These are phyloP conservation scores for Myoxocephalus aenaeus DNA, from an alignment of 2,797 vertebrate species.

Conservation along the genomic window DNA sequence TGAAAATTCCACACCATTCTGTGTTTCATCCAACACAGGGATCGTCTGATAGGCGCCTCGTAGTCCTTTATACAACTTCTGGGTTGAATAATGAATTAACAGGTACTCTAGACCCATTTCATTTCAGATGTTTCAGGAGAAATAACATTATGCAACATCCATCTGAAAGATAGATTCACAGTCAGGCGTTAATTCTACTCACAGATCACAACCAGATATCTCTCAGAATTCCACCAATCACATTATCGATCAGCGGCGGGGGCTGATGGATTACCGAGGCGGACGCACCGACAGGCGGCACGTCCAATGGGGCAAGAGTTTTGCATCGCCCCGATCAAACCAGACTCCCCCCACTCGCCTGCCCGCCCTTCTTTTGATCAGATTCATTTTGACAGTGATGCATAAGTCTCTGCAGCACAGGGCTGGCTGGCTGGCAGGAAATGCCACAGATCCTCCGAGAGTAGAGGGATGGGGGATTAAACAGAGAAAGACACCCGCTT, in stretches of 20 bases:
- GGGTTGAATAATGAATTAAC: background rate
- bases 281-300: constrained; percentile 72
- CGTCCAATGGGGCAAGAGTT: constrained; percentile 72
- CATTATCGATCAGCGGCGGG: constrained; percentile 74
- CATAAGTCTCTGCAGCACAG: constrained; percentile 65
- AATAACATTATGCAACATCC: background rate
- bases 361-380: constrained; percentile 65
- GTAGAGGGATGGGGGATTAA: constrained; percentile 71
- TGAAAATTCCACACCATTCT: background rate
- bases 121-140: background rate
- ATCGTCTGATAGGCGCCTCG: background rate
- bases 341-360: constrained; percentile 21
- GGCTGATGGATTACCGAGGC: constrained; percentile 78
- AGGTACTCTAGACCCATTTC: background rate
- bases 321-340: constrained; percentile 68
- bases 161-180: constrained; percentile 17
- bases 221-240: constrained; percentile 71
- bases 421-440: constrained; percentile 72
- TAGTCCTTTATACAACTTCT: background rate
- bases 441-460: constrained; percentile 75
- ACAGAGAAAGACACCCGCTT: constrained; percentile 65
- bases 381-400: constrained; percentile 80
- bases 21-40: background rate
- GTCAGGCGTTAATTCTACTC: constrained; percentile 48
- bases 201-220: constrained; percentile 65